Percentiles rank a stretch among this genome's conserved stretches.
These are phyloP conservation scores for Lytechinus variegatus DNA, from an alignment of 35 echinoderm and acorn worm genomes.

Conservation along the genomic window DNA sequence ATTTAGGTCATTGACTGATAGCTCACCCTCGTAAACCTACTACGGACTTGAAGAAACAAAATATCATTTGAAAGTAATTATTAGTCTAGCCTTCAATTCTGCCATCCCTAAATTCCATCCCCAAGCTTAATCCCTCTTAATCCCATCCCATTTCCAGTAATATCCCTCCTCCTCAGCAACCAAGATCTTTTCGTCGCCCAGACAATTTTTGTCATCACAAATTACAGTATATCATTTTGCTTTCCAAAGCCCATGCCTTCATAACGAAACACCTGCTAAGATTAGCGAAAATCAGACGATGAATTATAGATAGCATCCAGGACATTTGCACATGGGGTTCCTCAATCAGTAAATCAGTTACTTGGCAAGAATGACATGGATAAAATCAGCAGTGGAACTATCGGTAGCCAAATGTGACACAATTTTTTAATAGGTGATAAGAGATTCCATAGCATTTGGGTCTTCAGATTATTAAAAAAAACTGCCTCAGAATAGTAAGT, in stretches of 20 bases:
- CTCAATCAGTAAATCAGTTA: neutral
- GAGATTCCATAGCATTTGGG: too few relatives aligned
- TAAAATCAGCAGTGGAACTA: neutral
- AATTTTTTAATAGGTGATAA: too few relatives aligned
- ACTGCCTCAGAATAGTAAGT: too few relatives aligned
- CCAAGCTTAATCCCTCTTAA: neutral
- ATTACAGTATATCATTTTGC: neutral
- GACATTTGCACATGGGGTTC: neutral
- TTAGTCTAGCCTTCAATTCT: constrained; percentile 3
- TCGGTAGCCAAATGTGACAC: too few relatives aligned
- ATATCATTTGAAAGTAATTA: neutral
- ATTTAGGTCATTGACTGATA: neutral
- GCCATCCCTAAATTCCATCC: neutral
- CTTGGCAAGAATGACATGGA: neutral
- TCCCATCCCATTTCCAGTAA: constrained; percentile 1
- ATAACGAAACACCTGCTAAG: neutral
- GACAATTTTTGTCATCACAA: neutral
- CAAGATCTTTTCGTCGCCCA: neutral
- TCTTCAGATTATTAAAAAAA: too few relatives aligned
- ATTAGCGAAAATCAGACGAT: neutral
- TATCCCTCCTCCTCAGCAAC: neutral
- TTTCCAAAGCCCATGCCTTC: too few relatives aligned
- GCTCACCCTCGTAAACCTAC: neutral
- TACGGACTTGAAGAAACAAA: neutral
- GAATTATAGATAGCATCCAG: neutral